phyloP scores from a whole-genome alignment of 1,140 invertebrate species.

The Leptopilina clavipes region DNA sequence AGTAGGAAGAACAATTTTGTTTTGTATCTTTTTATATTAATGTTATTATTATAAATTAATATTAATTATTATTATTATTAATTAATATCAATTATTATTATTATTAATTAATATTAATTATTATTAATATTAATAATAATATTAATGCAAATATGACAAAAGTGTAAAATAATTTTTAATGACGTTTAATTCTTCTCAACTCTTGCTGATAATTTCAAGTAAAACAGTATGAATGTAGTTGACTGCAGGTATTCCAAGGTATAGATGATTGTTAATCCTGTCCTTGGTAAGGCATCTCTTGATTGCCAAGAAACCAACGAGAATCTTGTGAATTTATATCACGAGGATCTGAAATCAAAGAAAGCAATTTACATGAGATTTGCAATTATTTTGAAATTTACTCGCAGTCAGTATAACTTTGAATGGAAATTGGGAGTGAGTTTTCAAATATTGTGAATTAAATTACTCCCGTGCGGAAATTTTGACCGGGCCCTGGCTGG shows the following conservation, averaged over 20 bases:
- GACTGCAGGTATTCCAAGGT: not conserved
- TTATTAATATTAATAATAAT: too few species aligned
- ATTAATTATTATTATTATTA: too few species aligned
- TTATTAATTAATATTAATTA: too few species aligned
- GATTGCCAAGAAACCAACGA: not conserved
- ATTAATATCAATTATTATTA: too few species aligned
- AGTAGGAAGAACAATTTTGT: too few species aligned
- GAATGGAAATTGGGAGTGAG: too few species aligned
- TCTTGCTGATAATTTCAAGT: slow-evolving; percentile 2
- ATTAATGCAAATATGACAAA: too few species aligned
- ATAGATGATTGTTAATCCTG: not conserved
- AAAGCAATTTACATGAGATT: slow-evolving; percentile 13
- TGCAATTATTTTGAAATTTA: slow-evolving; percentile 3
- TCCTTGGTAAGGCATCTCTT: not conserved
- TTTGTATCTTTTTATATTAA: too few species aligned
- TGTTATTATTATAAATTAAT: too few species aligned
- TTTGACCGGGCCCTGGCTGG: too few species aligned
- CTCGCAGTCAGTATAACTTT: not conserved
- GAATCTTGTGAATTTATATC: slow-evolving; percentile 11
- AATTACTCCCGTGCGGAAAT: too few species aligned
- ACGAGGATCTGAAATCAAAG: not conserved
- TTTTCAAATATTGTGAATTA: too few species aligned
- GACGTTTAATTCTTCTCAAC: not conserved
- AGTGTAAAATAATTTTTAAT: not conserved
- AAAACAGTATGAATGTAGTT: not conserved